These are phyloP conservation scores for Halisarca cf. caerulea DNA, from an alignment of 37 sponge, comb jelly and placozoan species.

Conservation along the genomic window DNA sequence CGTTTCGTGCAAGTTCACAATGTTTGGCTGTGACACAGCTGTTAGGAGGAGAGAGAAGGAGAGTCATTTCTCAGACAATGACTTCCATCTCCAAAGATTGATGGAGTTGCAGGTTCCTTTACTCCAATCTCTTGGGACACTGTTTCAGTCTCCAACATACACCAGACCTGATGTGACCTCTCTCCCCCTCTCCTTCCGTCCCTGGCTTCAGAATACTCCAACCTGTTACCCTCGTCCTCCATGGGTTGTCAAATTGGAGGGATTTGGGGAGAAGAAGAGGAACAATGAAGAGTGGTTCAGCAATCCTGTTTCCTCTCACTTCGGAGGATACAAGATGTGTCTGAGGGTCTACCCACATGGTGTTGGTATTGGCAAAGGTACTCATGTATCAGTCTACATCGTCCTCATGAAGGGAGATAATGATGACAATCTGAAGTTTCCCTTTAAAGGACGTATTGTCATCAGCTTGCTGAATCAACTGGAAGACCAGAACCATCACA, in stretches of 20 bases:
- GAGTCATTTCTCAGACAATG: not conserved
- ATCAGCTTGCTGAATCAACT: slow-evolving; percentile 18
- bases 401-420: not conserved
- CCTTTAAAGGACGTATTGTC: slow-evolving; percentile 2
- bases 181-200: no score
- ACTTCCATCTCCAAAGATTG: no score
- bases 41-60: not conserved
- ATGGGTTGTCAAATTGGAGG: slow-evolving; percentile 18
- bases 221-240: slow-evolving; percentile 5
- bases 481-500: slow-evolving; percentile 4
- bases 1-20: slow-evolving; percentile 49
- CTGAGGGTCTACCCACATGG: not conserved
- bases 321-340: slow-evolving; percentile 25
- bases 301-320: slow-evolving; percentile 19
- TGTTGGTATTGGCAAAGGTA: not conserved
- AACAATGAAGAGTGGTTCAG: slow-evolving; percentile 7
- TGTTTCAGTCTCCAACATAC: no score
- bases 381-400: slow-evolving; percentile 11
- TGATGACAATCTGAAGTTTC: slow-evolving; percentile 12
- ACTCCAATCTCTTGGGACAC: no score
- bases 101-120: no score
- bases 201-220: no score
- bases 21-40: slow-evolving; percentile 42
- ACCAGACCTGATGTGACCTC: no score
- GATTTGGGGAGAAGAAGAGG: slow-evolving; percentile 1